phyloP scores from a whole-genome alignment of 2,888 invertebrate species.

The Epirrhoe alternata region DNA sequence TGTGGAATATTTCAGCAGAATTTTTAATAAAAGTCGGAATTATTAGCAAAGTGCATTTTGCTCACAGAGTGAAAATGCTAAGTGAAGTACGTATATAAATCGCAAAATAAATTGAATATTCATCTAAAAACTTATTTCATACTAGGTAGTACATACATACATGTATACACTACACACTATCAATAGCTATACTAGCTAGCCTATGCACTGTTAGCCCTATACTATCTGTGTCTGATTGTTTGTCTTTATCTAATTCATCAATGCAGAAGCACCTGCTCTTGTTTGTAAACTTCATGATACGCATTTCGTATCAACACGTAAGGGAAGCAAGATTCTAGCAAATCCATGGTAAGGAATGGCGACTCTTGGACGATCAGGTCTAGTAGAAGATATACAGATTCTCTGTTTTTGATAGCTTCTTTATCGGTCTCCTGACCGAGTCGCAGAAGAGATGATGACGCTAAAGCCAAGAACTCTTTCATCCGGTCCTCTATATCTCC shows the following conservation, averaged over 20 bases:
- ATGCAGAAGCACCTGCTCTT: constrained; percentile 88
- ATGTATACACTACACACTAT: constrained; percentile 15
- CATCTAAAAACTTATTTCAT: constrained; percentile 7
- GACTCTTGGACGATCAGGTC: constrained; percentile 99
- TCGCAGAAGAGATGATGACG: constrained; percentile 97
- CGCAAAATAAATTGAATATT: constrained; percentile 9
- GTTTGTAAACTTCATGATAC: constrained; percentile 97
- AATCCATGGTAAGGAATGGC: constrained; percentile 99
- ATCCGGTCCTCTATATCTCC: constrained; percentile 98
- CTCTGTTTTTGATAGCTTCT: constrained; percentile 96
- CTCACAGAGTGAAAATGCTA: not conserved
- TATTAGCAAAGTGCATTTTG: constrained; percentile 6
- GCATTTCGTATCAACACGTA: constrained; percentile 99
- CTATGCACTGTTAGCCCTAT: constrained; percentile 16
- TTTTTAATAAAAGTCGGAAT: not conserved
- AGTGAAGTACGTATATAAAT: constrained; percentile 6
- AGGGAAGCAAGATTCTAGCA: constrained; percentile 99
- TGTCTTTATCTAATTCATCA: constrained; percentile 62
- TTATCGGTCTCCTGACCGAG: constrained; percentile 98
- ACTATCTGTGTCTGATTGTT: constrained; percentile 16
- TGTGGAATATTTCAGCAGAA: not conserved
- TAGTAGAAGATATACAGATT: constrained; percentile 97
- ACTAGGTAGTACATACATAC: not conserved
- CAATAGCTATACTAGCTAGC: constrained; percentile 22
- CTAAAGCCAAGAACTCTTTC: constrained; percentile 97